These are phyloP conservation scores for Sebastes glaucus DNA, from an alignment of 2,797 vertebrate species.

Conservation along the genomic window DNA sequence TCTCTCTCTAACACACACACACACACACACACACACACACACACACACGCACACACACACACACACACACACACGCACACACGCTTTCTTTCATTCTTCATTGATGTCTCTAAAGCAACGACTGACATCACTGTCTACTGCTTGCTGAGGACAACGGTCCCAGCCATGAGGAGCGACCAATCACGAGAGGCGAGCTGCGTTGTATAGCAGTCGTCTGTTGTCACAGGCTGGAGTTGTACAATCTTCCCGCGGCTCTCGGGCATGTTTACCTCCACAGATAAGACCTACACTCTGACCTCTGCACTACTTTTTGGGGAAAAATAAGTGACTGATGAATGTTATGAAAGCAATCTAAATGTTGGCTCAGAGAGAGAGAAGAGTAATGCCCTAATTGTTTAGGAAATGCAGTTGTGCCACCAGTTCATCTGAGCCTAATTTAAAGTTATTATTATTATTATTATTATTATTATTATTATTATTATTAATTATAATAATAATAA, in stretches of 20 bases:
- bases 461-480: too few relatives aligned
- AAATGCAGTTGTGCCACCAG: not conserved
- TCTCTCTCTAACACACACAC: not conserved
- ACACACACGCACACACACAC: not conserved
- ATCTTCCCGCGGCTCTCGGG: not conserved
- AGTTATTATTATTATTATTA: not conserved
- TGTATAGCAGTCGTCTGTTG: not conserved
- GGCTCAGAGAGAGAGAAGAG: not conserved
- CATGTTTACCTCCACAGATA: conserved; percentile 39
- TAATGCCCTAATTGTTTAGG: not conserved
- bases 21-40: not conserved
- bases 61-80: not conserved
- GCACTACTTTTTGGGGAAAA: not conserved
- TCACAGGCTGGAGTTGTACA: not conserved
- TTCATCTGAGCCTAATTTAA: not conserved
- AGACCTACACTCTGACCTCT: not conserved
- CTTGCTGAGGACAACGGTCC: conserved; percentile 35
- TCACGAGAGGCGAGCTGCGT: not conserved
- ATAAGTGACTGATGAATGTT: not conserved
- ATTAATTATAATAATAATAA: too few relatives aligned
- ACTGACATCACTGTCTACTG: conserved; percentile 45
- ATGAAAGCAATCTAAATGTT: not conserved
- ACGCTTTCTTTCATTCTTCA: conserved; percentile 53
- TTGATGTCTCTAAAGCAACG: conserved; percentile 31
- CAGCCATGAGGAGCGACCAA: conserved; percentile 35